Evolutionary conservation across 2,113 vertebrate genomes (phyloP), one percentile per base, ranked within the genome.

Genomic region (Cheilinus undulatus): DNA sequence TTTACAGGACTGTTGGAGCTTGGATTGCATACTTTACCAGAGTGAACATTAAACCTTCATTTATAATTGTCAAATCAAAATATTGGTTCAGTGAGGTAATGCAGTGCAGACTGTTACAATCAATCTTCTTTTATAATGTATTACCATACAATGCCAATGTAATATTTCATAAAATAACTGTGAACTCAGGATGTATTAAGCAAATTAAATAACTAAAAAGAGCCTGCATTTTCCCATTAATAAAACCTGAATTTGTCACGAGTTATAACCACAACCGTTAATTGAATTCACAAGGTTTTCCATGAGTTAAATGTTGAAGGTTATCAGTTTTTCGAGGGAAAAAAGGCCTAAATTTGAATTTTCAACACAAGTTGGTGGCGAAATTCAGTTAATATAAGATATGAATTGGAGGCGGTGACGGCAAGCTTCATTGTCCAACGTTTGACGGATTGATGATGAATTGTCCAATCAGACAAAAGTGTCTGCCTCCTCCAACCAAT

Each of bases 361-460:
- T 34, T 34, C 8, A 4, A 28, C 1, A 14, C 3, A 13, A 30
- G 24, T 42, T 70, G 22, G 19, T 0, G 17, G 13, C 2, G 0
- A 50, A 65, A 63, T 49, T 52, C 38, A 38, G 59, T 71, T 58
- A 58, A 65, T 43, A 40, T 42, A 23, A 48, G 49, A 69, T 70
- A 73, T 66, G 26, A 70, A 54, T 59, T 59, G 56, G 50, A 63
- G 86, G 89, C 60, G 69, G 82, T 26, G 73, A 81, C 69, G 68
- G 13, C 20, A 36, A 22, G 22, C n/a, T 38, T 66, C 24, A 63
- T 63, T 57, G 61, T 46, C n/a, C 24, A 5, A 26, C 4, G 50
- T 68, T 63, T 80, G 69, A 82, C 43, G 20, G 80, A 92, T 89
- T 88, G 88, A 91, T 51, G 36, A 51, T 2, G 0, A 3, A 7